These are phyloP conservation scores for Eudyptes chrysolophus DNA, from an alignment of 2,113 vertebrate species.

Conservation along the genomic window DNA sequence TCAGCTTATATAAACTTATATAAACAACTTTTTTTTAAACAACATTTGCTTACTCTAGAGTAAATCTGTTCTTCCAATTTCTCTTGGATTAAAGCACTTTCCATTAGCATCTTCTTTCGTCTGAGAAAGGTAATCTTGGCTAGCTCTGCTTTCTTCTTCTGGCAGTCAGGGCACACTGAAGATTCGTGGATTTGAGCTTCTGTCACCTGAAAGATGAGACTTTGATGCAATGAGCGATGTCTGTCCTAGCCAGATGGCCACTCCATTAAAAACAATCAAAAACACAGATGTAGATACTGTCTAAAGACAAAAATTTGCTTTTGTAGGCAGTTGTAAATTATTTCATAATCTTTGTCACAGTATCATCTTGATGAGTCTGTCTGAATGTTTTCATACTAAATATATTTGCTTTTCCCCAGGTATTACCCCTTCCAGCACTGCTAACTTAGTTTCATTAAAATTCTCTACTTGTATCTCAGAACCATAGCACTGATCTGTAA, in stretches of 20 bases:
- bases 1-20: not conserved
- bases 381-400: not conserved
- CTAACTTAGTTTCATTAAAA: not conserved
- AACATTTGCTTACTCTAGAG: constrained; percentile 47
- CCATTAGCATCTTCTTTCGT: constrained; percentile 68
- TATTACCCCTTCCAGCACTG: not conserved
- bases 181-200: constrained; percentile 56
- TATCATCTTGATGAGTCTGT: not conserved
- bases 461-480: not conserved
- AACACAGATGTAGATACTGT: not conserved
- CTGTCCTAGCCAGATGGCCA: not conserved
- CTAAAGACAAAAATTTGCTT: not conserved
- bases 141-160: constrained; percentile 61
- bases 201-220: constrained; percentile 48
- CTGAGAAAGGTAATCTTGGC: constrained; percentile 75
- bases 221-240: not conserved
- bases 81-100: constrained; percentile 51
- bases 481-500: not conserved
- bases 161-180: constrained; percentile 61
- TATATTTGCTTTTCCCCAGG: not conserved
- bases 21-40: not conserved
- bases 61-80: constrained; percentile 70
- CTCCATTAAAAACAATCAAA: not conserved
- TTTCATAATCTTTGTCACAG: not conserved
- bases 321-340: not conserved